Base-by-base conservation (phyloP, 2,888 invertebrate species). In the Acronicta psi region DNA sequence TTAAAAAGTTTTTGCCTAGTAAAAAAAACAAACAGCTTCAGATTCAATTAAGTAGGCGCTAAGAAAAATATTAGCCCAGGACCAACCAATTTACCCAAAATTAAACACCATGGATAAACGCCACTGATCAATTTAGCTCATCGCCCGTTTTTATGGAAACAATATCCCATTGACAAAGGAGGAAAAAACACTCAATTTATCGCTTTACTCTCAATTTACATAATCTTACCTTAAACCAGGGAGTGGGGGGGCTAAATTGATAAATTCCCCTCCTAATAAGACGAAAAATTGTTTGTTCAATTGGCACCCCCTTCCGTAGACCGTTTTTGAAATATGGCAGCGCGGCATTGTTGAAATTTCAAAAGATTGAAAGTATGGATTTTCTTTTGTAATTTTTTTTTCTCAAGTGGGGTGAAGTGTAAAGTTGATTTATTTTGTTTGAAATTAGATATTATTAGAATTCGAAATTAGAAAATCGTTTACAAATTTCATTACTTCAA, bases 151-250 rank as follows among this genome's bases (percentile, higher is more conserved):
- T 61, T 44, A 44, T 42, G 53, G 23, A 65, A 74, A 71, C 65
- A 62, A 71, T 71, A 53, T 63, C 23, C 53, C 40, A 64, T 65
- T 66, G 63, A 62, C 53, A 63, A 73, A 45, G 59, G 54, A 46
- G 43, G 40, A 59, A 69, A 67, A 64, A 55, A 75, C 70, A 75
- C 66, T 77, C 77, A 77, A 83, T 84, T 82, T 79, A 78, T 81
- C 79, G 79, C 77, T 83, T 84, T 81, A 69, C 82, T 83, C 73
- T 74, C 82, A 83, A 87, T 88, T 85, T 86, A 80, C 88, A 87
- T 88, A 88, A 90, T 86, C 86, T 81, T 75, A 72, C 75, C 75
- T 75, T 75, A 69, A 72, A 73, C 81, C 78, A n/a, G 79, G 65
- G 62, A 54, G 67, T 64, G 61, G 65, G 54, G 52, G 42, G 70